These are phyloP conservation scores for Helicolenus hilgendorfi DNA, from an alignment of 2,797 vertebrate genomes.

Conservation along the genomic window DNA sequence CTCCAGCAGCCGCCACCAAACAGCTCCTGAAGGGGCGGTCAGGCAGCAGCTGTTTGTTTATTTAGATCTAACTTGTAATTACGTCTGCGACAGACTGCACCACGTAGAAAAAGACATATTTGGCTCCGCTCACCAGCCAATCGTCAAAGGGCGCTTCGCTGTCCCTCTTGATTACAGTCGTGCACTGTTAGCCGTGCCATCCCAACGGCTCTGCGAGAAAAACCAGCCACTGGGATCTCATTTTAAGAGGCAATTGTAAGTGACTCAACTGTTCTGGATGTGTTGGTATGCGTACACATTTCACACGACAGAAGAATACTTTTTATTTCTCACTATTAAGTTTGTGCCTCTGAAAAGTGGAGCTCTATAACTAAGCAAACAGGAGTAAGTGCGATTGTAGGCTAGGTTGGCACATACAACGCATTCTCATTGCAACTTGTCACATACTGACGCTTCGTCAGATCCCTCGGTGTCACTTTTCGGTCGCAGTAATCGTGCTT, in stretches of 20 bases:
- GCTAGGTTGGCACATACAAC: not conserved
- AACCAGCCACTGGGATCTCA: slow-evolving; percentile 47
- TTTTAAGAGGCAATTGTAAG: slow-evolving; percentile 55
- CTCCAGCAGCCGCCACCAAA: slow-evolving; percentile 77
- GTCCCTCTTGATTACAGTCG: slow-evolving; percentile 79
- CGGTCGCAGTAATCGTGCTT: no score
- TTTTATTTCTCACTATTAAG: slow-evolving; percentile 39
- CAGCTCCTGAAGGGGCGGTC: slow-evolving; percentile 83
- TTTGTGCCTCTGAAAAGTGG: slow-evolving; percentile 13
- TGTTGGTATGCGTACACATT: slow-evolving; percentile 34
- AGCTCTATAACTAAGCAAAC: slow-evolving; percentile 12
- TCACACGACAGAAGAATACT: slow-evolving; percentile 39
- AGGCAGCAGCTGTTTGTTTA: slow-evolving; percentile 87
- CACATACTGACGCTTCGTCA: no score
- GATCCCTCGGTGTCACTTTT: no score
- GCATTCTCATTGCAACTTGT: no score
- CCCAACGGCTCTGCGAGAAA: slow-evolving; percentile 32
- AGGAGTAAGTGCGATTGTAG: slow-evolving; percentile 8
- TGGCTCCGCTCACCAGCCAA: slow-evolving; percentile 79
- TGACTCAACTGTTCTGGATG: slow-evolving; percentile 52
- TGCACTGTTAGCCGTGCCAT: slow-evolving; percentile 57
- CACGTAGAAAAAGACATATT: slow-evolving; percentile 79
- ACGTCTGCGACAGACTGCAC: slow-evolving; percentile 80
- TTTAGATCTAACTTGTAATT: slow-evolving; percentile 88
- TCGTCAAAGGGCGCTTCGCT: slow-evolving; percentile 71